Conservation (phyloP, 2,888 invertebrate species). For the Keiferia lycopersicella region DNA sequence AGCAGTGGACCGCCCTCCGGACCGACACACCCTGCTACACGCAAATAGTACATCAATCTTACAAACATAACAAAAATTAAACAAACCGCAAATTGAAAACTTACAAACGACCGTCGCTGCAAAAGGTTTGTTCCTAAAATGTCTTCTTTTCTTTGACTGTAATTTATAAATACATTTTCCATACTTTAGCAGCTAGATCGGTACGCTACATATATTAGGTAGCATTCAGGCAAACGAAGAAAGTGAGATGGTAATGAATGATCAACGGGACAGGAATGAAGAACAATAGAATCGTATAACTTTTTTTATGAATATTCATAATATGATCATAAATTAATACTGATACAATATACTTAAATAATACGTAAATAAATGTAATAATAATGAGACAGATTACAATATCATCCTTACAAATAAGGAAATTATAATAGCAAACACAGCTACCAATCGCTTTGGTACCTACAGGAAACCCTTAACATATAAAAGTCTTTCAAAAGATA, state of each 20-base stretch:
- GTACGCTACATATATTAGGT: too few species aligned
- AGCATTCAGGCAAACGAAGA: not conserved
- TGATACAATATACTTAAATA: conserved; percentile 19
- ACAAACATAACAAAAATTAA: not conserved
- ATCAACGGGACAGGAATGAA: not conserved
- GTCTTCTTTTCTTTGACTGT: too few species aligned
- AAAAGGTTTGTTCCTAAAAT: too few species aligned
- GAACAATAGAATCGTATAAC: not conserved
- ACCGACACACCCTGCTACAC: conserved; percentile 1
- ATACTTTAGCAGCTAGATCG: too few species aligned
- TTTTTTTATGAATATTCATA: conserved; percentile 13
- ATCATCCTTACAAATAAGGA: conserved; percentile 8
- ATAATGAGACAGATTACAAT: conserved; percentile 9
- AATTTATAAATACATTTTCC: too few species aligned
- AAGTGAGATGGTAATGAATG: not conserved
- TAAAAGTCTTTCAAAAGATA: not conserved
- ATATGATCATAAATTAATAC: conserved; percentile 20
- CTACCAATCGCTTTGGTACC: conserved; percentile 16
- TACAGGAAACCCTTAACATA: conserved; percentile 8
- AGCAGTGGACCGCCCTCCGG: conserved; percentile 48
- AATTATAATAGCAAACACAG: conserved; percentile 3
- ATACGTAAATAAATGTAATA: conserved; percentile 1
- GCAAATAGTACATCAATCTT: not conserved
- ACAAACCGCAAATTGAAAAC: not conserved
- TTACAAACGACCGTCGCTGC: too few species aligned